Base-by-base conservation (phyloP, 2,797 vertebrate species). In the Muraenolepis orangiensis region DNA sequence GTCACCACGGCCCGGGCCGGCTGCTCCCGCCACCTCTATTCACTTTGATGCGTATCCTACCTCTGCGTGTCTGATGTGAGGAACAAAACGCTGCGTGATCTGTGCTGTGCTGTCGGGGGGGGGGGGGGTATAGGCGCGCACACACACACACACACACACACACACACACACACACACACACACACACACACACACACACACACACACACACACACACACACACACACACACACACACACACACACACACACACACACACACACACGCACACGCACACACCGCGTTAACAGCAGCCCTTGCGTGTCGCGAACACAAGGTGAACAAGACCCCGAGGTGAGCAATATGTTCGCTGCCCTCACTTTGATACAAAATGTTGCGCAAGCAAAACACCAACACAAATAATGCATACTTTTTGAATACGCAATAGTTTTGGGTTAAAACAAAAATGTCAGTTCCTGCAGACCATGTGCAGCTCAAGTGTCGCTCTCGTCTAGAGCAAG, bases 11-110 rank as follows among this genome's bases (percentile, higher is more conserved):
- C 87, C 77, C 57, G 72, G 82, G 86, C 77, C 57, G 77, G 81
- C 86, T 87, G 84, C 85, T 83, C 78, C 46, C 73, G 83, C 83
- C 86, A 84, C 90, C 84, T 82, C 87, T 83, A 87, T 90, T 90
- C 88, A 88, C 81, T 76, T 67, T 80, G 81, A 84, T 80, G 85
- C n/a, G n/a, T n/a, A n/a, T 83, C 78, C 14, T n/a, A n/a, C n/a
- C n/a, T n/a, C n/a, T n/a, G n/a, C 72, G 74, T 72, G 72, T 80
- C 81, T 84, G 86, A n/a, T 83, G 85, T 89, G 79, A 80, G 75
- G 82, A 76, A 36, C 20, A 66, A 31, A 81, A 79, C 75, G 73
- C 72, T 38, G 51, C 32, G 1, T 79, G 76, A 81, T 82, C 73
- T n/a, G n/a, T n/a, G n/a, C n/a, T n/a, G n/a, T n/a, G n/a, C n/a